A percentile compares a stretch with the other conserved stretches of the same genome.
phyloP scores from a whole-genome alignment of 53 echinoderm and acorn worm species.

The Apostichopus leukothele region DNA sequence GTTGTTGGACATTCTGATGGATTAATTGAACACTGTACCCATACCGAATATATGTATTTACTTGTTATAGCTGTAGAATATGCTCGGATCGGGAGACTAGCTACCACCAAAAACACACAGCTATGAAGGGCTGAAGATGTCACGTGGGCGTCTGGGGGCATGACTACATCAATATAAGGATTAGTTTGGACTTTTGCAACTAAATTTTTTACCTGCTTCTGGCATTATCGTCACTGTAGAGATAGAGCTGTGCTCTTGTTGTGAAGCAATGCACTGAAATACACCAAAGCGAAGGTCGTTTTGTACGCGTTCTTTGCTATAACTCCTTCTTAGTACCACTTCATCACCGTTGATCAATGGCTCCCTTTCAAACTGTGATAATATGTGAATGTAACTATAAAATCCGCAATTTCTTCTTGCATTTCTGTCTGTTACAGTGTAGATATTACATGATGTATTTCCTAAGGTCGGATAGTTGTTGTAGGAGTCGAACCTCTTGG shows the following conservation, averaged over 20 bases:
- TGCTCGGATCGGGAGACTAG: no score
- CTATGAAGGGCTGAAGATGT: no score
- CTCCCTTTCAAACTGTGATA: background rate
- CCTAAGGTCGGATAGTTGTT: background rate
- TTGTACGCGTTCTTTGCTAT: background rate
- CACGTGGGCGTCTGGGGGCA: no score
- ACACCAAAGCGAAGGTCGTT: slow-evolving; percentile 7
- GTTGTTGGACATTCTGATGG: no score
- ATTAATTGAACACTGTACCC: no score
- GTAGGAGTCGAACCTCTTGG: background rate
- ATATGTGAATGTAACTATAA: background rate
- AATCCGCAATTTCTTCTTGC: background rate
- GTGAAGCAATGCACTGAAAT: background rate
- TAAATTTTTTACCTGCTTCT: background rate
- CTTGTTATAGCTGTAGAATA: no score
- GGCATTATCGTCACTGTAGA: background rate
- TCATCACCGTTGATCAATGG: background rate
- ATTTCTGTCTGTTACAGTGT: background rate
- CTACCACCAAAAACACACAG: no score
- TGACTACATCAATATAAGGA: no score
- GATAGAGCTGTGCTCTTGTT: background rate
- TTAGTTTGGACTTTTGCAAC: no score
- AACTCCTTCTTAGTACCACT: background rate
- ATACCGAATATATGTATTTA: no score
- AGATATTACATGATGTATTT: background rate